Evolutionary conservation across 2,113 vertebrate genomes (phyloP).

Genomic region (Urocolius indicus): DNA sequence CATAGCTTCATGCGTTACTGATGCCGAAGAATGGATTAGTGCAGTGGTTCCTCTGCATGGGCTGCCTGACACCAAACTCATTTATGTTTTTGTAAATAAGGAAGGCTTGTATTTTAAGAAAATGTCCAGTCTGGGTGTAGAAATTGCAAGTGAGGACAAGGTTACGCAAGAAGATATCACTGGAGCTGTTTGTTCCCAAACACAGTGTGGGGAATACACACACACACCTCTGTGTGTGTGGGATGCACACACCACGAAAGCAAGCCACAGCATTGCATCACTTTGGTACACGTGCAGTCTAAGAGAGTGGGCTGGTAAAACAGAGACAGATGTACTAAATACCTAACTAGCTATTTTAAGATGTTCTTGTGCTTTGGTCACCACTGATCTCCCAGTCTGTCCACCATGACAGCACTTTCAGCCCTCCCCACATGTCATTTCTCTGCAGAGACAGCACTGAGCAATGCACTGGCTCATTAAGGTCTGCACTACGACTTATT

Average conservation of each 20-base stretch:
- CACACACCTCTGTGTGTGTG: not conserved
- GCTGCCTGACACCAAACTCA: not conserved
- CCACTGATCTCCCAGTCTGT: not conserved
- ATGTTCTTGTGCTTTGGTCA: not conserved
- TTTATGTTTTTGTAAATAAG: not conserved
- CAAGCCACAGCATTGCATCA: not conserved
- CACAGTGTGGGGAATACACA: rapidly evolving
- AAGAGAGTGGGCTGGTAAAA: not conserved
- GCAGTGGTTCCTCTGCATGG: not conserved
- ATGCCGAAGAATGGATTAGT: not conserved
- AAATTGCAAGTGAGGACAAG: not conserved
- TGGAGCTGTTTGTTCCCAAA: not conserved
- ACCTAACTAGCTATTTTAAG: not conserved
- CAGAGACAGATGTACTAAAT: not conserved
- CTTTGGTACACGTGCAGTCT: not conserved
- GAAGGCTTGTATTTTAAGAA: not conserved
- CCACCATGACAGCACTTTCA: not conserved
- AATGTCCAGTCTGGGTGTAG: not conserved
- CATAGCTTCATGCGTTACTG: rapidly evolving
- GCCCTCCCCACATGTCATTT: not conserved
- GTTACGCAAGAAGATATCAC: rapidly evolving
- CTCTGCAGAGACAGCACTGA: rapidly evolving
- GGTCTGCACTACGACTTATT: not conserved
- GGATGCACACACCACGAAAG: not conserved
- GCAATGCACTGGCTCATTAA: rapidly evolving